Conservation (phyloP, 1,140 invertebrate species). For the Lucilia sericata region DNA sequence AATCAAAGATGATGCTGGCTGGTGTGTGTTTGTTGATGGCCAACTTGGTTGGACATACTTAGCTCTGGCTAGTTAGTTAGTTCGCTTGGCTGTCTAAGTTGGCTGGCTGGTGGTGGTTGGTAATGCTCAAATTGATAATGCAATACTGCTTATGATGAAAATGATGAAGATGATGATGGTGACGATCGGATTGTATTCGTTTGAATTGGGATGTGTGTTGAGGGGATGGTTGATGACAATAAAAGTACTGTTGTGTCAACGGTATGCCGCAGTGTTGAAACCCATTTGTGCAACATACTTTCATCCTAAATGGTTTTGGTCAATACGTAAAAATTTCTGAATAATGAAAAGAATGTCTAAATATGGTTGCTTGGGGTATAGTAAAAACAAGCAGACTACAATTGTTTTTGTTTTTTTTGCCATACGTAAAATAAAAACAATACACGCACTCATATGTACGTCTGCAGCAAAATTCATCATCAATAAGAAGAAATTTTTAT, state of each 20-base stretch:
- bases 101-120: slow-evolving; percentile 27
- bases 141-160: slow-evolving; percentile 5
- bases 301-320: slow-evolving; percentile 43
- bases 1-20: slow-evolving; percentile 24
- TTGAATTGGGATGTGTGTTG: background rate
- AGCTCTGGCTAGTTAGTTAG: slow-evolving; percentile 21
- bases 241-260: slow-evolving; percentile 43
- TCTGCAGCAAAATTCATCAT: slow-evolving; percentile 28
- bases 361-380: slow-evolving; percentile 38
- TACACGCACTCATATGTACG: background rate
- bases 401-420: slow-evolving; percentile 33
- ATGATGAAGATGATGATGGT: slow-evolving; percentile 14
- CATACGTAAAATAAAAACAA: background rate
- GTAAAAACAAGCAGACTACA: slow-evolving; percentile 29
- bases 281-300: slow-evolving; percentile 43
- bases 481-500: slow-evolving; percentile 12
- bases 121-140: slow-evolving; percentile 30
- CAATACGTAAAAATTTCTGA: slow-evolving; percentile 34
- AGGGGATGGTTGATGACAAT: slow-evolving; percentile 28
- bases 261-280: slow-evolving; percentile 41
- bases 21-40: background rate
- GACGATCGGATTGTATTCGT: background rate
- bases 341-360: slow-evolving; percentile 39
- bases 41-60: background rate
- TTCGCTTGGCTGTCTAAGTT: background rate